Evolutionary conservation across 1,140 invertebrate species (phyloP).

Genomic region (Arctopsyche grandis): DNA sequence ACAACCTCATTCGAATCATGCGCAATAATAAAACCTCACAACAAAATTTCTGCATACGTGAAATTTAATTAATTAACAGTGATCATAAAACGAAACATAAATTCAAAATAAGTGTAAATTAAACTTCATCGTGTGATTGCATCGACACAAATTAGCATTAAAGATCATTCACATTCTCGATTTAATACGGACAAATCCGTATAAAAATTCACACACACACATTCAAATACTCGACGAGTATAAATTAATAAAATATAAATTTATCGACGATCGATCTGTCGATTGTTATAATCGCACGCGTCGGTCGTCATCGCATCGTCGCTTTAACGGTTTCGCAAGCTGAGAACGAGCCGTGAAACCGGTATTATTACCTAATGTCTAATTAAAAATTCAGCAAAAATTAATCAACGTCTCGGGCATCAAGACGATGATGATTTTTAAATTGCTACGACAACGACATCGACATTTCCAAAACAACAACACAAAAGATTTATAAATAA

Average conservation of each 20-base stretch:
- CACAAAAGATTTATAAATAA: background rate
- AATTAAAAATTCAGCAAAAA: conserved; percentile 37
- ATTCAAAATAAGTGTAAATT: conserved; percentile 10
- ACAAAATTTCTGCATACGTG: no score
- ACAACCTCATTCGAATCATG: no score
- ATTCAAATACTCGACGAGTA: background rate
- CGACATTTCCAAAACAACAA: background rate
- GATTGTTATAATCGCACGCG: conserved; percentile 15
- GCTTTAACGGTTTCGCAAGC: conserved; percentile 8
- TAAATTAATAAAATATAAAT: background rate
- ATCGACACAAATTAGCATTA: background rate
- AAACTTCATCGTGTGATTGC: background rate
- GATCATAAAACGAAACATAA: no score
- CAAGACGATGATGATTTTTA: background rate
- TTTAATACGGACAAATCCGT: background rate
- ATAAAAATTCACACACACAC: background rate
- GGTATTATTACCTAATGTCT: conserved; percentile 15
- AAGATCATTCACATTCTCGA: conserved; percentile 3
- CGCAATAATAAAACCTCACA: no score
- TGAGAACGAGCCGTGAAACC: conserved; percentile 18
- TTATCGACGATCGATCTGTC: conserved; percentile 27
- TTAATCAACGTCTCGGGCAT: conserved; percentile 12
- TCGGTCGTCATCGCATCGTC: background rate
- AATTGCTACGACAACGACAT: background rate
- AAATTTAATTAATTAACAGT: no score